Evolutionary conservation across 2,888 invertebrate genomes (phyloP).

Genomic region (Pachycephus smyrnensis): DNA sequence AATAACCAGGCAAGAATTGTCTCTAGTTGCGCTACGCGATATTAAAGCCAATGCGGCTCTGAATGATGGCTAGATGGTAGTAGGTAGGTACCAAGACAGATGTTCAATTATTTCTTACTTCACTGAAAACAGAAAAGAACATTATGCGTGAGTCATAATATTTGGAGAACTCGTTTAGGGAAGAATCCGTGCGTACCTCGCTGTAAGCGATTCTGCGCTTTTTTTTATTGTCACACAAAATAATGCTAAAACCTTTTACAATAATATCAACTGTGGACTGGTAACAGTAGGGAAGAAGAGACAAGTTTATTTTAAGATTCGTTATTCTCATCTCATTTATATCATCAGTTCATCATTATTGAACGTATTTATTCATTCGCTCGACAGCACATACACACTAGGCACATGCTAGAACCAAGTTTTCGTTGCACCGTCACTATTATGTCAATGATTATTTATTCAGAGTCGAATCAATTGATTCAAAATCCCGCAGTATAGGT

Average conservation of each 20-base stretch:
- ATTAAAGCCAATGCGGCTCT: not conserved
- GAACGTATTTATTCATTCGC: not conserved
- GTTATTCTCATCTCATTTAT: not conserved
- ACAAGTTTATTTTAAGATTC: slow-evolving; percentile 21
- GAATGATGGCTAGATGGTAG: not conserved
- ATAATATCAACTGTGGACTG: not conserved
- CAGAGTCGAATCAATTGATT: not conserved
- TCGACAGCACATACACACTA: not conserved
- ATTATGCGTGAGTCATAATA: not conserved
- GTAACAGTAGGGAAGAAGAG: slow-evolving; percentile 19
- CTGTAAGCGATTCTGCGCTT: not conserved
- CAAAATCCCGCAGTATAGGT: not conserved
- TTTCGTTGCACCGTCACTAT: not conserved
- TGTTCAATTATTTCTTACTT: not conserved
- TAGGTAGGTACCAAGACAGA: not conserved
- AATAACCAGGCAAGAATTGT: not conserved
- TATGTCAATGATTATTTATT: not conserved
- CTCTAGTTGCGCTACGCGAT: not conserved
- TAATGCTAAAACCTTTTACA: not conserved
- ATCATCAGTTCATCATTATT: slow-evolving; percentile 9
- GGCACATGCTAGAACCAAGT: not conserved
- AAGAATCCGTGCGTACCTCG: not conserved
- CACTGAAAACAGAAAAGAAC: not conserved
- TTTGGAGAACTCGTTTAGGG: not conserved
- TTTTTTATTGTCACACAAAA: not conserved